Conservation (phyloP, 2,888 invertebrate species). For the Panorpa germanica region DNA sequence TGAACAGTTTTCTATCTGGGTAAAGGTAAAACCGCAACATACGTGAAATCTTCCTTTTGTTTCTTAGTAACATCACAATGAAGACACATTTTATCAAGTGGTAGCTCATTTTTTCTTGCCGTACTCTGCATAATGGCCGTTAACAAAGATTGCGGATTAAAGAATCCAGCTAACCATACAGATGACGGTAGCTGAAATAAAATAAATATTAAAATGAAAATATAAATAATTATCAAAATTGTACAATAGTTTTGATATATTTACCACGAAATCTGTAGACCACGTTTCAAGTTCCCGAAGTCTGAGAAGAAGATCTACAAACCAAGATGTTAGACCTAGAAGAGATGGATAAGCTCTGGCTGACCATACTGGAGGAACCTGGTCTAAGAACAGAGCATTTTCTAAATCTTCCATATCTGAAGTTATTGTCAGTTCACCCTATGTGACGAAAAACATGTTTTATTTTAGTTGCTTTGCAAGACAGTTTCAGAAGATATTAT, state of each 20-base stretch:
- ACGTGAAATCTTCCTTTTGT: constrained; percentile 88
- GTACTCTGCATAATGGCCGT: constrained; percentile 98
- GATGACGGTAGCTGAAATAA: constrained; percentile 58
- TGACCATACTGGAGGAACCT: constrained; percentile 79
- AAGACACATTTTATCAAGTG: constrained; percentile 91
- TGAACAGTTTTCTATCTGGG: not conserved
- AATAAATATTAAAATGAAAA: not conserved
- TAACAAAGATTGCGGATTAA: constrained; percentile 89
- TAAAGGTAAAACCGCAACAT: constrained; percentile 20
- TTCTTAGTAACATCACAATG: constrained; percentile 97
- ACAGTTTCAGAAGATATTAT: not conserved
- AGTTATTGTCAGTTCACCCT: constrained; percentile 91
- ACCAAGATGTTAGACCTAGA: constrained; percentile 77
- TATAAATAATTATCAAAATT: not conserved
- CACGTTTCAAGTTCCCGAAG: constrained; percentile 82
- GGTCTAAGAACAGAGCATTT: constrained; percentile 81
- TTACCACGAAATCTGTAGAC: constrained; percentile 85
- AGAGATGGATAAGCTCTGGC: constrained; percentile 83
- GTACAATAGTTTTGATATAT: constrained; percentile 14
- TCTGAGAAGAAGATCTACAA: constrained; percentile 71
- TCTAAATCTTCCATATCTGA: constrained; percentile 92
- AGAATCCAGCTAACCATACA: constrained; percentile 95
- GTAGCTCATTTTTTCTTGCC: constrained; percentile 77
- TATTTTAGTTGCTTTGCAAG: constrained; percentile 1
- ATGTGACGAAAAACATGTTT: constrained; percentile 12